Base-by-base conservation (phyloP, 2,797 vertebrate genomes). In the Eidolon dupreanum region DNA sequence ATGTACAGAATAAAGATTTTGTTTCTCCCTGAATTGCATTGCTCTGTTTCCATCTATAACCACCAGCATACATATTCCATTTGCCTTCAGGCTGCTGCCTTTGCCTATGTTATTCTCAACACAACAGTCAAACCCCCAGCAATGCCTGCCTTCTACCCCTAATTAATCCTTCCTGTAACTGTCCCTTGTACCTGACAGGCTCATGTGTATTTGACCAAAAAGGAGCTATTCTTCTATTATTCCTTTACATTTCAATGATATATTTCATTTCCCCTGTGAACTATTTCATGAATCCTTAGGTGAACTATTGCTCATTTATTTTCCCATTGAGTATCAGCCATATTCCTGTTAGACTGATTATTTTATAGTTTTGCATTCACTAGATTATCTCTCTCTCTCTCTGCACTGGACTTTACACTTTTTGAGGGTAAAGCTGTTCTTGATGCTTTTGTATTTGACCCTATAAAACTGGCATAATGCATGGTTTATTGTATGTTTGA, bases 61-160 rank as follows among this genome's bases (percentile, higher is more conserved):
- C 16, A n/a, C 19, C 70, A 53, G 33, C 13, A 7, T 46, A 8
- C n/a, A 10, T 10, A 16, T 7, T 6, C 11, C 41, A 41, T 26
- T 75, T 51, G 7, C 41, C n/a, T 59, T 33, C 19, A 4, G 6
- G 9, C 7, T 12, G n/a, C 36, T 59, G 5, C 22, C 22, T 81
- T 63, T 3, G 7, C 2, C 20, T 24, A 3, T 3, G 24, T 22
- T 71, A 3, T 31, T 71, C 75, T 71, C 19, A 46, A 15, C 7
- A 46, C 26, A 51, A 43, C 5, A 55, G 1, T 59, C 16, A 28
- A 10, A 26, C 4, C 9, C 31, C 38, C 15, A 43, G 38, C 3
- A 79, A 26, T 0, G 20, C 3, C n/a, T 17, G 12, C 8, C 5
- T 49, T 5, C 7, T 10, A 3, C 12, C 31, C 4, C 31, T 17